Base-by-base conservation (phyloP, 2,113 vertebrate species). In the Psettodes erumei region DNA sequence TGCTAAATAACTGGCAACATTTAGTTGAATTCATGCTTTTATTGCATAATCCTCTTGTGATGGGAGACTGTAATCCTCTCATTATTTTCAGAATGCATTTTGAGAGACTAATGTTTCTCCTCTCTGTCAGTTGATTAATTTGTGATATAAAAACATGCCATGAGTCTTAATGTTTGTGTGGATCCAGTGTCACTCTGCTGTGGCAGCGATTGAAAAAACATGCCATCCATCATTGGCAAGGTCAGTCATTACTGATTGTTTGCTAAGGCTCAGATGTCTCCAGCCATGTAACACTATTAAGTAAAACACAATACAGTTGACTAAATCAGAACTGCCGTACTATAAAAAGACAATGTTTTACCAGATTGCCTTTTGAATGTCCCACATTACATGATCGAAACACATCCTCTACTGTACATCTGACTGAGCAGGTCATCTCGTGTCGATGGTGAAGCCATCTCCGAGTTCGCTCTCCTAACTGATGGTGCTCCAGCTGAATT, bases 21-120 rank as follows among this genome's bases (percentile, higher is more conserved):
- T 67, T 79, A 53, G 56, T 38, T 47, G 63, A 66, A 79, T 72
- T 73, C 27, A 76, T 63, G 59, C 75, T 71, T 76, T 86, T 76
- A 76, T 73, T 54, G 4, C 60, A 16, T 89, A 86, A 91, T 86
- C 87, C 87, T 76, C 79, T 67, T 71, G 75, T 69, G 75, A 79
- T 55, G 56, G 77, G 43, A 75, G 35, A 40, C 71, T 63, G 53
- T 90, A 88, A 90, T 86, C 85, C 82, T 75, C 79, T 86, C 79
- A 84, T 90, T 87, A 86, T 86, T 74, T 75, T 62, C 70, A 67
- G 40, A 80, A 75, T 64, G 67, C 63, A 64, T 71, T 84, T 40
- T 30, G 12, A 66, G 53, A 59, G 51, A 40, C 50, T 63, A 72
- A 60, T 69, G 68, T 84, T 48, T 63, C 66, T 71, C 68, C 40